Conservation (phyloP, 2,888 invertebrate species). For the Trissoscelio sp. region DNA sequence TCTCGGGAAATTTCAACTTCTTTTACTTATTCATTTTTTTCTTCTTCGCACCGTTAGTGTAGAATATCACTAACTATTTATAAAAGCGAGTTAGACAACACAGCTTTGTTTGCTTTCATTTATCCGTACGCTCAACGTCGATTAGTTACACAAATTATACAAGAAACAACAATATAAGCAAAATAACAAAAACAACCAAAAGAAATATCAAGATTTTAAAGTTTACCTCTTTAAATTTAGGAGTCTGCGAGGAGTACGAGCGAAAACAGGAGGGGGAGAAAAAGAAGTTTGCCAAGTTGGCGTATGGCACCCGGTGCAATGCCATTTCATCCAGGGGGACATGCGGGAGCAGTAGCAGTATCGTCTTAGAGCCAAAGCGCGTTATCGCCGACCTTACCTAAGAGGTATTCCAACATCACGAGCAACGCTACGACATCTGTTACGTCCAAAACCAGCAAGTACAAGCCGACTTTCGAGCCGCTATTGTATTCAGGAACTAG, state of each 20-base stretch:
- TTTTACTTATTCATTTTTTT: conserved; percentile 16
- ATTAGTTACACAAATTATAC: no score
- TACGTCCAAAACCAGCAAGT: conserved; percentile 74
- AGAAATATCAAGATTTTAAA: neutral
- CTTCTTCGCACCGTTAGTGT: neutral
- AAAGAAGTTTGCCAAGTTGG: no score
- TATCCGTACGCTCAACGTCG: conserved; percentile 32
- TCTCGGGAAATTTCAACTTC: neutral
- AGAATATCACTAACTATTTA: conserved; percentile 42
- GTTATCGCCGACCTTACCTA: conserved; percentile 76
- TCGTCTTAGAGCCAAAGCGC: conserved; percentile 77
- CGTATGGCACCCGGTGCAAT: conserved; percentile 73
- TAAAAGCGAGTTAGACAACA: conserved; percentile 31
- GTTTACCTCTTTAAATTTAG: conserved; percentile 11
- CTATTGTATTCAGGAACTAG: conserved; percentile 70
- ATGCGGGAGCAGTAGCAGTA: conserved; percentile 80
- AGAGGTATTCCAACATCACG: conserved; percentile 76
- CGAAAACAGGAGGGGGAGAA: conserved; percentile 2
- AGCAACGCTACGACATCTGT: conserved; percentile 72
- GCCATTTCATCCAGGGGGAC: conserved; percentile 80
- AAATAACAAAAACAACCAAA: no score
- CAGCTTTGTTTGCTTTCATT: conserved; percentile 35
- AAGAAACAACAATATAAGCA: no score
- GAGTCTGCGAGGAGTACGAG: conserved; percentile 13
- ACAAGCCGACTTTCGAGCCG: conserved; percentile 71